A percentile compares a stretch with the other conserved stretches of the same genome.
These are phyloP conservation scores for Symphodus melops DNA, from an alignment of 2,113 vertebrate species.

Conservation along the genomic window DNA sequence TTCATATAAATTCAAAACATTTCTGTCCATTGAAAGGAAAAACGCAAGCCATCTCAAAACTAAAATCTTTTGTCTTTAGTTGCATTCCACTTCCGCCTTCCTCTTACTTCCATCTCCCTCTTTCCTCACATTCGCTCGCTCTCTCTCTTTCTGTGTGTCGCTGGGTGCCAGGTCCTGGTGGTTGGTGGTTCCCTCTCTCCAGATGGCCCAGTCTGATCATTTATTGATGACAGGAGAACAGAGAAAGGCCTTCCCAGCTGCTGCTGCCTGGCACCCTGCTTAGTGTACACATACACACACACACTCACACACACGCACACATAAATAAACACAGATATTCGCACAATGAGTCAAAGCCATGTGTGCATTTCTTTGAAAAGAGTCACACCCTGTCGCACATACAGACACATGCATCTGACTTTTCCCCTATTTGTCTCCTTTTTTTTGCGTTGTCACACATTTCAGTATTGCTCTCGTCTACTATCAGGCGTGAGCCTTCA, in stretches of 20 bases:
- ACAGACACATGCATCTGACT: conserved; percentile 2
- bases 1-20: neutral
- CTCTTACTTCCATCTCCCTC: conserved; percentile 9
- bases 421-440: conserved; percentile 15
- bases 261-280: conserved; percentile 80
- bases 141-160: conserved; percentile 47
- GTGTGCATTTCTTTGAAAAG: conserved; percentile 35
- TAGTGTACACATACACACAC: conserved; percentile 29
- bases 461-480: conserved; percentile 47
- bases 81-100: neutral
- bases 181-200: conserved; percentile 83
- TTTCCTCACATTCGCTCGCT: conserved; percentile 42
- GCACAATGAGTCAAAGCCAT: conserved; percentile 46
- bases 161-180: conserved; percentile 73
- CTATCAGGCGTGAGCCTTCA: conserved; percentile 43
- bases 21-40: too few relatives aligned
- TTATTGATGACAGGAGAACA: conserved; percentile 92
- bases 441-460: conserved; percentile 58
- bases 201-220: conserved; percentile 93
- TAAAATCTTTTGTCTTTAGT: conserved; percentile 2
- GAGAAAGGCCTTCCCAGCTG: conserved; percentile 88
- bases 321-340: conserved; percentile 45
- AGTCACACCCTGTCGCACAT: conserved; percentile 31
- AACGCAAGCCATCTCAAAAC: neutral
- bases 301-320: conserved; percentile 48